phyloP scores from a whole-genome alignment of 2,113 vertebrate genomes.

The Oncorhynchus tshawytscha region DNA sequence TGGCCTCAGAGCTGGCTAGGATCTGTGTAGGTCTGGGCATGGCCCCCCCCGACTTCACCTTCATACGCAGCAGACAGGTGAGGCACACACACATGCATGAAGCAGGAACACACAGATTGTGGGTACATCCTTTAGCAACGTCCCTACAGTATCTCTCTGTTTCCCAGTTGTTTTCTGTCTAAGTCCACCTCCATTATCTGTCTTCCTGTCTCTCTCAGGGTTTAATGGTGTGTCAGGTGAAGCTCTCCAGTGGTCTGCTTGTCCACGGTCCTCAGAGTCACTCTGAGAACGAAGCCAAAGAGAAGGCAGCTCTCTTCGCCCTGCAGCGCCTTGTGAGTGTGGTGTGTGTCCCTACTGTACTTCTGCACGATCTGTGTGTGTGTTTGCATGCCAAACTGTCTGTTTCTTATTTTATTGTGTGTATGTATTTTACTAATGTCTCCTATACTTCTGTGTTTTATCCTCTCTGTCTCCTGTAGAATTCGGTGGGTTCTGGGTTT shows the following conservation, averaged over 20 bases:
- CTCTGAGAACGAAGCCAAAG: slow-evolving; percentile 91
- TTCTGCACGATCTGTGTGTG: neutral
- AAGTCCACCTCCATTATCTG: too few species aligned
- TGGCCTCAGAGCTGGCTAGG: slow-evolving; percentile 83
- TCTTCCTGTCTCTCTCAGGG: slow-evolving; percentile 69
- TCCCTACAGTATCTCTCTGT: too few species aligned
- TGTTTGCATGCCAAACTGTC: neutral
- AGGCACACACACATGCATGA: neutral
- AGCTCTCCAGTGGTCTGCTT: slow-evolving; percentile 86
- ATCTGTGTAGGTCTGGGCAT: slow-evolving; percentile 85
- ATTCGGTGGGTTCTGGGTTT: slow-evolving; percentile 83
- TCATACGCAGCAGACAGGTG: slow-evolving; percentile 88
- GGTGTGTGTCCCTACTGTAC: neutral
- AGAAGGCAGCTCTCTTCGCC: slow-evolving; percentile 89
- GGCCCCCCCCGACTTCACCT: slow-evolving; percentile 89
- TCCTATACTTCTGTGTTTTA: too few species aligned
- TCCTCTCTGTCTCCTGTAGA: slow-evolving; percentile 61
- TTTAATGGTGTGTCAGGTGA: slow-evolving; percentile 88
- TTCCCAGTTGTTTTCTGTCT: too few species aligned
- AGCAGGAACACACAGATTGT: too few species aligned
- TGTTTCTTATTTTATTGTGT: too few species aligned
- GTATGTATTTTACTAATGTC: too few species aligned
- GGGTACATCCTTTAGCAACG: too few species aligned
- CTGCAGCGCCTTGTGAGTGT: slow-evolving; percentile 87
- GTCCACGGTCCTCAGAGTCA: slow-evolving; percentile 90